These are phyloP conservation scores for Gari tellinella DNA, from an alignment of 2,888 invertebrate species.

Conservation along the genomic window DNA sequence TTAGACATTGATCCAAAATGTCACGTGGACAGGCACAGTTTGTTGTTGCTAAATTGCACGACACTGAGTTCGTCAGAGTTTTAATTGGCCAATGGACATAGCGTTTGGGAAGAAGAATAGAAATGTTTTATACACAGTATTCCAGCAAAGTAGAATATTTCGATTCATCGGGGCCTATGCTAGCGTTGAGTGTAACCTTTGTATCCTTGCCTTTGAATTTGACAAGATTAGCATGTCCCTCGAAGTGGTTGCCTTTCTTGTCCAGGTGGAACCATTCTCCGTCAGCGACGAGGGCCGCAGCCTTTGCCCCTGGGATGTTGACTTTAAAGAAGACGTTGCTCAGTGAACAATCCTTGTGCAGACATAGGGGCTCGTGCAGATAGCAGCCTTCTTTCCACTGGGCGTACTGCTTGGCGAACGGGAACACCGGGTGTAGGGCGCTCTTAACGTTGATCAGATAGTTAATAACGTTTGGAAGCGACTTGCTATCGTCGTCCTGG, in stretches of 20 bases:
- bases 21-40: too few relatives aligned
- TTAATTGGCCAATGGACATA: too few relatives aligned
- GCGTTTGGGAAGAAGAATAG: too few relatives aligned
- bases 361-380: slow-evolving; percentile 76
- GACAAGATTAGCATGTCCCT: slow-evolving; percentile 75
- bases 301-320: slow-evolving; percentile 79
- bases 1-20: too few relatives aligned
- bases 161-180: slow-evolving; percentile 79
- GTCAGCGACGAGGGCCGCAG: slow-evolving; percentile 81
- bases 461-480: slow-evolving; percentile 83
- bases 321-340: slow-evolving; percentile 72
- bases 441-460: slow-evolving; percentile 79
- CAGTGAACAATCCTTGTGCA: slow-evolving; percentile 71
- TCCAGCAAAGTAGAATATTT: slow-evolving; percentile 83
- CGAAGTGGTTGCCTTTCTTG: slow-evolving; percentile 78
- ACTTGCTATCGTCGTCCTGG: slow-evolving; percentile 79
- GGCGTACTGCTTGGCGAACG: slow-evolving; percentile 84
- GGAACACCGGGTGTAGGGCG: slow-evolving; percentile 67
- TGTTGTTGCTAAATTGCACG: too few relatives aligned
- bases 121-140: slow-evolving; percentile 70
- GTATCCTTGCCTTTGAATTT: slow-evolving; percentile 75
- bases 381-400: slow-evolving; percentile 84
- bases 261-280: slow-evolving; percentile 83
- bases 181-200: slow-evolving; percentile 82
- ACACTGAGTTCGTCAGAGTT: too few relatives aligned